Conservation (phyloP, 1,140 invertebrate genomes). For the Yoshiicerus persimilis region DNA sequence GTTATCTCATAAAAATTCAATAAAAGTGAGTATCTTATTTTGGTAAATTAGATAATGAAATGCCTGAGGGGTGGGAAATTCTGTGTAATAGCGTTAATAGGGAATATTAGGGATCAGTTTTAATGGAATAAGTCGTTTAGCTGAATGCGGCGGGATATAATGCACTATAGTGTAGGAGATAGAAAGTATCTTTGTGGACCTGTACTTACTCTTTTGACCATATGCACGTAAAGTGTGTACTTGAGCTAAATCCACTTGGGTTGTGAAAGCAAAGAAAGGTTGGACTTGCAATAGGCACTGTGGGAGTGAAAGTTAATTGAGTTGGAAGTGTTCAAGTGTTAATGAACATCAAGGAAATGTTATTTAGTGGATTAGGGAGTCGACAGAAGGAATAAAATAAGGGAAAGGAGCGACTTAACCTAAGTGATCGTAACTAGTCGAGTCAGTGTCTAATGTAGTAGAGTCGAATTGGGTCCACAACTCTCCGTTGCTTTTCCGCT, state of each 20-base stretch:
- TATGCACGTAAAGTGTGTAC: background rate
- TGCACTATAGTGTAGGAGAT: background rate
- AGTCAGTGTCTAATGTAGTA: background rate
- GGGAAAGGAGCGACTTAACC: slow-evolving; percentile 9
- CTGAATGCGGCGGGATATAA: background rate
- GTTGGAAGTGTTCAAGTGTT: slow-evolving; percentile 44
- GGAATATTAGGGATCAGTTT: background rate
- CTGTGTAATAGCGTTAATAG: background rate
- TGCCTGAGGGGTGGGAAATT: background rate
- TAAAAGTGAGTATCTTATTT: background rate
- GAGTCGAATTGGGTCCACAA: background rate
- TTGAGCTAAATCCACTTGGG: background rate
- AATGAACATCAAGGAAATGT: slow-evolving; percentile 46
- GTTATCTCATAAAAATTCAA: background rate
- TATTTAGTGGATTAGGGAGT: slow-evolving; percentile 46
- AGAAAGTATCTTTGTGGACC: background rate
- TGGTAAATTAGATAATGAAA: background rate
- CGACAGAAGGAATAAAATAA: slow-evolving; percentile 8
- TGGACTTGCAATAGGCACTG: background rate
- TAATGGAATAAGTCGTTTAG: background rate
- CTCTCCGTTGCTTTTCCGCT: background rate
- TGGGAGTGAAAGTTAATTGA: slow-evolving; percentile 39
- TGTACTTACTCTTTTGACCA: background rate
- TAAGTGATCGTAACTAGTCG: slow-evolving; percentile 15
- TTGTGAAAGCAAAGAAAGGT: background rate